Conservation (phyloP, 2,888 invertebrate species). For the Apotomis betuletana region DNA sequence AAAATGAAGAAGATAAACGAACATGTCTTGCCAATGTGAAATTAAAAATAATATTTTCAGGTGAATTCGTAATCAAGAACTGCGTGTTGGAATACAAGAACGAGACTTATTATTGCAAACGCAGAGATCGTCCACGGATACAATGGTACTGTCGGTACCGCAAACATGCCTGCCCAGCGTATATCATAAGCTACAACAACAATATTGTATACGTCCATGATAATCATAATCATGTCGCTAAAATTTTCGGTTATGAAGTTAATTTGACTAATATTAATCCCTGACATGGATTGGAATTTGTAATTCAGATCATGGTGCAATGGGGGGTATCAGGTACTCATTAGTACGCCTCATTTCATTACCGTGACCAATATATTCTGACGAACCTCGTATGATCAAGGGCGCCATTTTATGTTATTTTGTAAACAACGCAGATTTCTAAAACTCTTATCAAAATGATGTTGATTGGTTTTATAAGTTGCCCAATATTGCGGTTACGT, state of each 20-base stretch:
- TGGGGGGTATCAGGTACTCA: too few species aligned
- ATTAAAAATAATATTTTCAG: background rate
- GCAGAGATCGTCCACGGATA: constrained; percentile 31
- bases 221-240: constrained; percentile 6
- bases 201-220: constrained; percentile 16
- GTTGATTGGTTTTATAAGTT: too few species aligned
- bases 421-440: too few species aligned
- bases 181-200: constrained; percentile 19
- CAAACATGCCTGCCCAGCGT: background rate
- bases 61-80: constrained; percentile 28
- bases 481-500: too few species aligned
- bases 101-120: constrained; percentile 39
- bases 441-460: too few species aligned
- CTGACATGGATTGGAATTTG: background rate
- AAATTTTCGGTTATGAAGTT: background rate
- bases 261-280: background rate
- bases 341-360: too few species aligned
- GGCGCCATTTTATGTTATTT: too few species aligned
- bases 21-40: background rate
- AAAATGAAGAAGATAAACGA: too few species aligned
- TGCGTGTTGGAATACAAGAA: constrained; percentile 30
- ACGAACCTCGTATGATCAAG: too few species aligned
- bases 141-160: constrained; percentile 45
- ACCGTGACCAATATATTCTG: too few species aligned
- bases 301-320: too few species aligned